phyloP scores from a whole-genome alignment of 2,888 invertebrate species.

The Drosophila meridionalis region DNA sequence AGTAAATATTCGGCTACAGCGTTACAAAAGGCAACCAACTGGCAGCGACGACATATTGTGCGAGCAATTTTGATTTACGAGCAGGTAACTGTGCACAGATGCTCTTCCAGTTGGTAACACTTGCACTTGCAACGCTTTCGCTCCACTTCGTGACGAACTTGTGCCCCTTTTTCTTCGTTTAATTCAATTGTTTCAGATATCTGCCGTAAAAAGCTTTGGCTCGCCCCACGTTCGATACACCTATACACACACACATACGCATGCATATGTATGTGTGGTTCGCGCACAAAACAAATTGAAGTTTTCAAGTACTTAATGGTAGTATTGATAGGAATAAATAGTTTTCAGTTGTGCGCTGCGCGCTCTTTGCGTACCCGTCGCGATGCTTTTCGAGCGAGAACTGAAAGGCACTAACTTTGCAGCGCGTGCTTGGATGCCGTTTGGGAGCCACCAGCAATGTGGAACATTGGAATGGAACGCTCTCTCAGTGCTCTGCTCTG shows the following conservation, averaged over 20 bases:
- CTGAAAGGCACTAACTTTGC: conserved; percentile 40
- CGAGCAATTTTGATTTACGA: conserved; percentile 62
- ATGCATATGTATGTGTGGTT: conserved; percentile 6
- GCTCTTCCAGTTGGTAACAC: conserved; percentile 45
- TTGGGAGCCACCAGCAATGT: conserved; percentile 44
- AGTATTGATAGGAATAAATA: conserved; percentile 46
- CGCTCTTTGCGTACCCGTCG: conserved; percentile 67
- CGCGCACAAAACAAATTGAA: conserved; percentile 56
- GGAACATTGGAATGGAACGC: conserved; percentile 57
- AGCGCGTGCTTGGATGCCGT: conserved; percentile 62
- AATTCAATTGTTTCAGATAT: conserved; percentile 34
- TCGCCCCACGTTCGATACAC: conserved; percentile 28
- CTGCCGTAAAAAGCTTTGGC: conserved; percentile 25
- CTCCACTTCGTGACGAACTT: conserved; percentile 33
- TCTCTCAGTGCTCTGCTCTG: conserved; percentile 20
- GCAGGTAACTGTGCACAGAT: conserved; percentile 35
- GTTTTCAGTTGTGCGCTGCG: conserved; percentile 33
- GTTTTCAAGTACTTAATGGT: conserved; percentile 62
- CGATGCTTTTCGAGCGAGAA: conserved; percentile 63
- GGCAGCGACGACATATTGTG: conserved; percentile 60
- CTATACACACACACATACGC: background rate
- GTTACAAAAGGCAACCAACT: conserved; percentile 69
- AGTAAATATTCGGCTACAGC: conserved; percentile 56
- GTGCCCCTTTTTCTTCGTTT: conserved; percentile 14
- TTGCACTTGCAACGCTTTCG: conserved; percentile 64